Conservation (phyloP, 1,140 invertebrate genomes). For the Sitophilus oryzae region DNA sequence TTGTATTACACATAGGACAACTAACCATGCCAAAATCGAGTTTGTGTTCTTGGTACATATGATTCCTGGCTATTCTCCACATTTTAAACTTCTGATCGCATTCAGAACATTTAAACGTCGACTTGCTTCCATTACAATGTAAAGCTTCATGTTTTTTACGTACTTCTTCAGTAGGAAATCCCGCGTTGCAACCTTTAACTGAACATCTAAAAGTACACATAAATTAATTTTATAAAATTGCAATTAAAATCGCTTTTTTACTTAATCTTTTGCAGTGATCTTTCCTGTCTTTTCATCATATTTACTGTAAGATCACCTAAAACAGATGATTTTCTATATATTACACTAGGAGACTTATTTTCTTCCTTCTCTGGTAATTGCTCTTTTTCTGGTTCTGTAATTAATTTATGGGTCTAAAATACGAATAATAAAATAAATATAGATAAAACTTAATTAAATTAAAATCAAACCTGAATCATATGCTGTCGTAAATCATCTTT, state of each 20-base stretch:
- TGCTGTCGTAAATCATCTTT: constrained; percentile 32
- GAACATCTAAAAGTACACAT: constrained; percentile 44
- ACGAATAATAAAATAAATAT: background rate
- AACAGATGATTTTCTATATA: constrained; percentile 1
- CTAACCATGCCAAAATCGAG: constrained; percentile 59
- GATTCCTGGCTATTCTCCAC: constrained; percentile 58
- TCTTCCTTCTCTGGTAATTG: background rate
- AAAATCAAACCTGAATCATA: constrained; percentile 26
- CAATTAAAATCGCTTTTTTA: constrained; percentile 7
- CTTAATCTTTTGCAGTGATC: constrained; percentile 31
- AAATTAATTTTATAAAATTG: background rate
- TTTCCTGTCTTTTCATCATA: constrained; percentile 28
- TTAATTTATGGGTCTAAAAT: constrained; percentile 13
- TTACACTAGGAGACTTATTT: constrained; percentile 2
- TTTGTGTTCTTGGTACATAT: constrained; percentile 63
- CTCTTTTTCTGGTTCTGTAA: background rate
- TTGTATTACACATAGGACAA: constrained; percentile 56
- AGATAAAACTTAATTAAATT: background rate
- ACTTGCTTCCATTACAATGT: constrained; percentile 44
- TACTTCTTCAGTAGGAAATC: constrained; percentile 47
- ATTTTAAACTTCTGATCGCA: constrained; percentile 49
- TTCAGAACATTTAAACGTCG: constrained; percentile 48
- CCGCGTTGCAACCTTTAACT: constrained; percentile 47
- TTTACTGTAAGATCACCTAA: constrained; percentile 9
- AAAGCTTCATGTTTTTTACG: constrained; percentile 48